These are phyloP conservation scores for Pedionomus torquatus DNA, from an alignment of 2,113 vertebrate species.

Conservation along the genomic window DNA sequence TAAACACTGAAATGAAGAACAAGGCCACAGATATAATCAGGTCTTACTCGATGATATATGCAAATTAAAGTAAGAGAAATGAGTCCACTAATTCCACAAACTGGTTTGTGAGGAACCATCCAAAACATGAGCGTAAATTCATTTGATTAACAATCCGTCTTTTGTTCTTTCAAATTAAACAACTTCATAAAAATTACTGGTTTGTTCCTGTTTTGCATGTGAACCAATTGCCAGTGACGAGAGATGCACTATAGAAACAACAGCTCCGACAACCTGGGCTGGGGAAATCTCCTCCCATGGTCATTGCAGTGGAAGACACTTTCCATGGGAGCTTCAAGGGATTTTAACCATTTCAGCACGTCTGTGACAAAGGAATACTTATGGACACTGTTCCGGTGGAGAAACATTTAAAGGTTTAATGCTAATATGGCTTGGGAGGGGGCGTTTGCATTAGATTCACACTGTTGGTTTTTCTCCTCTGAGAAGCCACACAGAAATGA, in stretches of 20 bases:
- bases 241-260: slow-evolving; percentile 55
- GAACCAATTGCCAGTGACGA: slow-evolving; percentile 68
- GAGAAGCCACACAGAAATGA: slow-evolving; percentile 67
- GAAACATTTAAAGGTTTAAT: slow-evolving; percentile 56
- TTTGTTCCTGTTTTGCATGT: slow-evolving; percentile 67
- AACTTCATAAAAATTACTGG: slow-evolving; percentile 45
- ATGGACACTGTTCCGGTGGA: slow-evolving; percentile 49
- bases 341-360: slow-evolving; percentile 69
- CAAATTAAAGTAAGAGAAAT: slow-evolving; percentile 74
- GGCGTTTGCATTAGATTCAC: slow-evolving; percentile 34
- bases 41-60: slow-evolving; percentile 72
- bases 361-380: slow-evolving; percentile 58
- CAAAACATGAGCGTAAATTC: slow-evolving; percentile 69
- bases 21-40: slow-evolving; percentile 89
- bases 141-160: slow-evolving; percentile 51
- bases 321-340: slow-evolving; percentile 84
- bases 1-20: slow-evolving; percentile 94
- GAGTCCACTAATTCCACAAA: slow-evolving; percentile 76
- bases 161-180: slow-evolving; percentile 75
- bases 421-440: slow-evolving; percentile 64
- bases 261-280: slow-evolving; percentile 75
- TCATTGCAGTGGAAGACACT: slow-evolving; percentile 85
- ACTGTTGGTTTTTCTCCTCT: slow-evolving; percentile 14
- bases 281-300: slow-evolving; percentile 76
- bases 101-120: slow-evolving; percentile 73